Percentiles rank a stretch among this genome's conserved stretches.
phyloP scores from a whole-genome alignment of 2,888 invertebrate genomes.

The Tenthredo mesomela region DNA sequence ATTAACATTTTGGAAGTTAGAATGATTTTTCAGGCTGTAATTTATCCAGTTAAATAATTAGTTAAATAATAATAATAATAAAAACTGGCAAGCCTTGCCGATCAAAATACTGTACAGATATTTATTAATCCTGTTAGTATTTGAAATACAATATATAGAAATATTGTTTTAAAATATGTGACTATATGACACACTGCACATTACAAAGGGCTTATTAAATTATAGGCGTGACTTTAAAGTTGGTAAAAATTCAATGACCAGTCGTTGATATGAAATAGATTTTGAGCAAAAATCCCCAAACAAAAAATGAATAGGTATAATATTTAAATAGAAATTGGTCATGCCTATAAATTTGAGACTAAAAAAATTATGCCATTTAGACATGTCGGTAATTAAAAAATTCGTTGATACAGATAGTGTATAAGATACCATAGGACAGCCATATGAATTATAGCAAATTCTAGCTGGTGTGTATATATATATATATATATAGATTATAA shows the following conservation, averaged over 20 bases:
- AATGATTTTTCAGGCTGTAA: slow-evolving; percentile 54
- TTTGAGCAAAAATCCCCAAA: slow-evolving; percentile 22
- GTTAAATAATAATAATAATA: not conserved
- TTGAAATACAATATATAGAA: slow-evolving; percentile 20
- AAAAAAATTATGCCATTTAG: slow-evolving; percentile 22
- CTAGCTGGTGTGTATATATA: slow-evolving; percentile 40
- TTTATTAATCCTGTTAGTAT: not conserved
- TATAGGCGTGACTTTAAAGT: slow-evolving; percentile 17
- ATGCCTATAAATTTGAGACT: slow-evolving; percentile 37
- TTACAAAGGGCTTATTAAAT: slow-evolving; percentile 41
- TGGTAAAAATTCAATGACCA: slow-evolving; percentile 36
- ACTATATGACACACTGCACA: slow-evolving; percentile 47
- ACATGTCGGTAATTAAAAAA: slow-evolving; percentile 60
- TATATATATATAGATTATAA: slow-evolving; percentile 52
- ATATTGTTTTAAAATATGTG: slow-evolving; percentile 43
- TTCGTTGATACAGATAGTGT: slow-evolving; percentile 64
- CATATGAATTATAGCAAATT: slow-evolving; percentile 51
- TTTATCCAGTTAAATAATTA: not conserved
- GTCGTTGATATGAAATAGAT: slow-evolving; percentile 47
- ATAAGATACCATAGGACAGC: slow-evolving; percentile 56
- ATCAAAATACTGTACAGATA: slow-evolving; percentile 36
- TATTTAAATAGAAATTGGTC: slow-evolving; percentile 14
- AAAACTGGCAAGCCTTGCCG: slow-evolving; percentile 27
- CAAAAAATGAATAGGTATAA: not conserved
- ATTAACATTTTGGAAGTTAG: not conserved